Base-by-base conservation (phyloP, 2,888 invertebrate genomes). In the Hanleya hanleyi region DNA sequence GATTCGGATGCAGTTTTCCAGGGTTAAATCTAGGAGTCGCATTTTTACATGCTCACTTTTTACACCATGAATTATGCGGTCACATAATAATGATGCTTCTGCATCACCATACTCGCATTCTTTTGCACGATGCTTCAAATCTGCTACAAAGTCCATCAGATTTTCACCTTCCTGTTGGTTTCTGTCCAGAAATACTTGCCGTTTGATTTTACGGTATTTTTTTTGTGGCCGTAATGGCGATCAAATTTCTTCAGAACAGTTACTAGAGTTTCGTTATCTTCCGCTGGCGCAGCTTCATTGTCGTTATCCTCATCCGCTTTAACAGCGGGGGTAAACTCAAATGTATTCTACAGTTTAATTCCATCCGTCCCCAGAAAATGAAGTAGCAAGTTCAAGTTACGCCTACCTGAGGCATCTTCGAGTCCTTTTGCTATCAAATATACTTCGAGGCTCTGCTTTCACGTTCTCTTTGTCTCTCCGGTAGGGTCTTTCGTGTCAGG, bases 71-170 rank as follows among this genome's bases (percentile, higher is more conserved):
- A 33, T 64, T 22, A 64, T 64, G n/a, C 35, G 15, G 35, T 64
- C 35, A 64, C 64, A 64, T 36, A 64, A 36, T 18, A 64, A 22
- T 33, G 36, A 35, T 36, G 15, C 1, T 37, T 64, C 37, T 5
- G 12, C 64, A 12, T 64, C 64, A 33, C 64, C 64, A 36, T 64
- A 64, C 36, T 64, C 36, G 36, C 35, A 64, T n/a, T 64, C 15
- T 36, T 64, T 37, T 12, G 36, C 64, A 22, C 37, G 35, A 2
- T 37, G 15, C 26, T 64, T 64, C 37, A 64, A 64, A 33, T 35
- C 37, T 15, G 64, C 6, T 18, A 64, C 36, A 33, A 64, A 64
- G 36, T 64, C 64, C 35, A 36, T 64, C 35, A 64, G 12, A 32
- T 36, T 64, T 35, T 64, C 64, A 36, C 37, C 36, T 32, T 64